These are phyloP conservation scores for Tipula unca DNA, from an alignment of 2,888 invertebrate species.

Conservation along the genomic window DNA sequence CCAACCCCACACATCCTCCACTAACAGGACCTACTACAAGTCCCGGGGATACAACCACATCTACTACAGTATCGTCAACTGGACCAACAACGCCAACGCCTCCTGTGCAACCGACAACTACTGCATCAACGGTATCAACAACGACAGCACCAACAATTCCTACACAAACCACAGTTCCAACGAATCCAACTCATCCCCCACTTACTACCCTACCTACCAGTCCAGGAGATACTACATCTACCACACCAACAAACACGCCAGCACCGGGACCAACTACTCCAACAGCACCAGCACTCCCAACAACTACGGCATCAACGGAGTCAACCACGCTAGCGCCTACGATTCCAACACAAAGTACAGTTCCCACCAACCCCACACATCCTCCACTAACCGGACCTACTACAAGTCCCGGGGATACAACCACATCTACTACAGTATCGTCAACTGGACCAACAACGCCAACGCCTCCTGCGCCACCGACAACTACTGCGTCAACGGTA, in stretches of 20 bases:
- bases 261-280: slow-evolving; percentile 26
- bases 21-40: background rate
- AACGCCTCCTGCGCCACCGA: background rate
- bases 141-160: slow-evolving; percentile 21
- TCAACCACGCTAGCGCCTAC: slow-evolving; percentile 16
- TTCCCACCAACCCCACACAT: background rate
- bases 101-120: too few relatives aligned
- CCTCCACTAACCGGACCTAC: background rate
- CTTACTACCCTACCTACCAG: background rate
- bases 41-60: background rate
- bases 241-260: slow-evolving; percentile 21
- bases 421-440: background rate
- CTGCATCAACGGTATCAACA: slow-evolving; percentile 19
- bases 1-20: background rate
- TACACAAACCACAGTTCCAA: background rate
- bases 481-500: background rate
- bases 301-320: slow-evolving; percentile 19
- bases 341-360: slow-evolving; percentile 21
- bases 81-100: slow-evolving; percentile 22
- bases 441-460: background rate
- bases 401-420: background rate
- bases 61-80: background rate
- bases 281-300: too few relatives aligned
- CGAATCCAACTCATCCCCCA: background rate
- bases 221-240: background rate